Base-by-base conservation (phyloP, 2,888 invertebrate genomes). In the Fabriciana adippe region DNA sequence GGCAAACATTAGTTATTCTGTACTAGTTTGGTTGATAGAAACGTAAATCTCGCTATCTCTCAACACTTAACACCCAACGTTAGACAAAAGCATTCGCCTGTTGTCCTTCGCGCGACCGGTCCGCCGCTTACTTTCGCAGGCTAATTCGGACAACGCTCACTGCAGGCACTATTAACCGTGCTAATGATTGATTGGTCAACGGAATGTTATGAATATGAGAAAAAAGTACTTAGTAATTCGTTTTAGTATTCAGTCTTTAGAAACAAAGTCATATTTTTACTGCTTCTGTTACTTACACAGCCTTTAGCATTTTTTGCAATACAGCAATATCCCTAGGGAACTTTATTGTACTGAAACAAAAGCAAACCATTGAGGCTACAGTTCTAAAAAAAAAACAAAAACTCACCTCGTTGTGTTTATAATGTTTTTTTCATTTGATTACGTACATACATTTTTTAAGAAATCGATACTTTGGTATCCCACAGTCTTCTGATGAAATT, bases 51-150 rank as follows among this genome's bases (percentile, higher is more conserved):
- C 74, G 83, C 80, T 75, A 18, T 61, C 74, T 76, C 83, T 68
- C 68, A 11, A 83, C 60, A 50, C 79, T 83, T 80, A 68, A 31
- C 41, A 61, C 54, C 65, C 26, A 71, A 76, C 79, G 75, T 90
- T 88, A 90, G 89, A 88, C 90, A 89, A 89, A 88, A 87, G 87
- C 87, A 80, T 79, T 77, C 78, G 80, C 84, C 77, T 73, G 89
- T 73, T 86, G 91, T 87, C 91, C 91, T 91, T 90, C 90, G 86
- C 62, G 74, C 82, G 87, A 91, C 91, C 90, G 91, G 90, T 92
- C 88, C 79, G 76, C 89, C 91, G 89, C 85, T 82, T 85, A 69
- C 71, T 66, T 69, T 69, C 72, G 68, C 72, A 72, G 78, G 79
- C 77, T 80, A 80, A 79, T 80, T 83, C 82, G 77, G 77, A 76